Percentiles rank a stretch among this genome's conserved stretches.
These are phyloP conservation scores for Anableps anableps DNA, from an alignment of 2,797 vertebrate genomes.

Conservation along the genomic window DNA sequence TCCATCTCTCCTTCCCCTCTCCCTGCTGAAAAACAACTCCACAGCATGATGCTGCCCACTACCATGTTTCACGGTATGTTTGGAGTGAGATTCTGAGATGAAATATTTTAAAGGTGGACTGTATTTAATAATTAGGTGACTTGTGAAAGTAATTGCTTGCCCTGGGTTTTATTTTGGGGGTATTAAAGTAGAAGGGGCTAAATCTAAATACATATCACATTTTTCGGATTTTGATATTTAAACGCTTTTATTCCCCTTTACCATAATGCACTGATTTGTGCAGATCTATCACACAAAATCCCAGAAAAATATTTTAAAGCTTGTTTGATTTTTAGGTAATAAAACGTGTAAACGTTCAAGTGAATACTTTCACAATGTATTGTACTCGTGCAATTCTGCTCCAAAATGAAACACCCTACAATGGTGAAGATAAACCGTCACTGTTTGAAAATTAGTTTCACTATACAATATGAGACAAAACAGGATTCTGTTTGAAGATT, in stretches of 20 bases:
- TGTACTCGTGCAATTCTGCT: neutral
- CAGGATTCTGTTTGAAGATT: constrained; percentile 30
- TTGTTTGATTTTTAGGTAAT: neutral
- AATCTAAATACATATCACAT: neutral
- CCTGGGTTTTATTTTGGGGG: neutral
- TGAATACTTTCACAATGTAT: neutral
- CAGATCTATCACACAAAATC: neutral
- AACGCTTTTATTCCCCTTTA: neutral
- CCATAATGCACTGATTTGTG: neutral
- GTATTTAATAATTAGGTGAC: neutral
- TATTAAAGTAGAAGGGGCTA: neutral
- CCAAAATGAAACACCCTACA: neutral
- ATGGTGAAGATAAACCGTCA: neutral
- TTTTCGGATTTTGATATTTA: neutral
- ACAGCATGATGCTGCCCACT: neutral
- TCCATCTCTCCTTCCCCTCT: neutral
- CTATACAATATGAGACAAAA: constrained; percentile 27
- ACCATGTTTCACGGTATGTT: neutral
- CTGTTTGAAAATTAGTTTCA: constrained; percentile 28
- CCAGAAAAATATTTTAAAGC: neutral
- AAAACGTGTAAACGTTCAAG: neutral
- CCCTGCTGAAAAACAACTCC: neutral
- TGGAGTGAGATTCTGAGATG: neutral
- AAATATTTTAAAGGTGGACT: neutral
- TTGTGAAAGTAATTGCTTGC: neutral